A percentile compares a stretch with the other conserved stretches of the same genome.
Conservation (phyloP, 2,113 vertebrate genomes). For the Cyanocitta stelleri region DNA sequence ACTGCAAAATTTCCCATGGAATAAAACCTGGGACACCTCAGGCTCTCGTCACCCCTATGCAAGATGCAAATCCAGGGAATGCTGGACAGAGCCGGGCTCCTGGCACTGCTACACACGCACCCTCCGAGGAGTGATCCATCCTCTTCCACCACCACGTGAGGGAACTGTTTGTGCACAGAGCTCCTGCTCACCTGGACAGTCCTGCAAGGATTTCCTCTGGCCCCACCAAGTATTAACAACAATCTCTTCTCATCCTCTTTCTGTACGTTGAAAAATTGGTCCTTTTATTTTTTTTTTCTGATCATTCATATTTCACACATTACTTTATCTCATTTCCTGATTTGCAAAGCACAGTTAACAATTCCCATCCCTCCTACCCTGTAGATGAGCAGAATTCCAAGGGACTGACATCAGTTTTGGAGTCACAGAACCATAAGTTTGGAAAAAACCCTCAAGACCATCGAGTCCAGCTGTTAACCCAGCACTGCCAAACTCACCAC, state of each 20-base stretch:
- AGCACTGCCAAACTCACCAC: not conserved
- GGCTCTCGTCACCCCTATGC: fast-evolving
- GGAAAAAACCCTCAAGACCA: not conserved
- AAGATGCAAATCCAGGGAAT: too few species aligned
- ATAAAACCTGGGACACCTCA: not conserved
- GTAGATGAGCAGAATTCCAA: not conserved
- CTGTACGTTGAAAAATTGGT: not conserved
- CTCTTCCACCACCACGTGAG: not conserved
- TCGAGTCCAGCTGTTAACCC: not conserved
- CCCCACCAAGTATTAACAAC: too few species aligned
- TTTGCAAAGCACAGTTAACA: not conserved
- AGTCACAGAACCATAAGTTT: not conserved
- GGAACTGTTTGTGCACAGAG: not conserved
- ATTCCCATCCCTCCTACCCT: not conserved
- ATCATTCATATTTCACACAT: not conserved
- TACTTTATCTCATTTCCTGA: not conserved
- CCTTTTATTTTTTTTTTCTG: not conserved
- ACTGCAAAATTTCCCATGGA: not conserved
- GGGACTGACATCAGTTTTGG: not conserved
- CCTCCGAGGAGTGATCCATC: fast-evolving
- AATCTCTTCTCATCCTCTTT: not conserved
- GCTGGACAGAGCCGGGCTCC: fast-evolving
- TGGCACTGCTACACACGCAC: fast-evolving
- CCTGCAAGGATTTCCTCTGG: not conserved
- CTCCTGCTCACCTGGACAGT: not conserved